These are phyloP conservation scores for Lonchura striata DNA, from an alignment of 2,113 vertebrate genomes.

Conservation along the genomic window DNA sequence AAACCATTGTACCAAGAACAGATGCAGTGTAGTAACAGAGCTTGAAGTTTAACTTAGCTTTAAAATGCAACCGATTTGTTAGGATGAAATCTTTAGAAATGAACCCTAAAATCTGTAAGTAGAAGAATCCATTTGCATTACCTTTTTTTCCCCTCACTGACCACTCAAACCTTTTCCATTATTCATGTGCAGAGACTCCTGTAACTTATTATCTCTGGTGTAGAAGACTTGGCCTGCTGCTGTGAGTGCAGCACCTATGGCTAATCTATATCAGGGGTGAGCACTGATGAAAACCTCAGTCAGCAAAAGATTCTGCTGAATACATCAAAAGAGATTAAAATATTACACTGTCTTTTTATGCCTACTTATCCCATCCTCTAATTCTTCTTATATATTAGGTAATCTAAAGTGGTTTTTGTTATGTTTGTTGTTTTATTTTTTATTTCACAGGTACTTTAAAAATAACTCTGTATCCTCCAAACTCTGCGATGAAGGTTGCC, in stretches of 20 bases:
- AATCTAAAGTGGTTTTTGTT: background rate
- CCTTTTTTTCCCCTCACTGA: background rate
- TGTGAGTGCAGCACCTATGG: background rate
- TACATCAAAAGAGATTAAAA: background rate
- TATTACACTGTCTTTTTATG: background rate
- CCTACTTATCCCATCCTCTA: background rate
- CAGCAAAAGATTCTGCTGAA: background rate
- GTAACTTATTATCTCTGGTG: background rate
- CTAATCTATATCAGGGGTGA: background rate
- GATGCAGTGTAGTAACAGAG: slow-evolving; percentile 2
- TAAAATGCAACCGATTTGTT: slow-evolving; percentile 53
- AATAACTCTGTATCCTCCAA: background rate
- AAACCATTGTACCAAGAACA: slow-evolving; percentile 38
- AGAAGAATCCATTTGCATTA: background rate
- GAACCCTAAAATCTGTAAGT: background rate
- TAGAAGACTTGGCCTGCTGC: background rate
- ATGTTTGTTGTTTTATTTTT: too few relatives aligned
- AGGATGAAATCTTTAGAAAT: slow-evolving; percentile 48
- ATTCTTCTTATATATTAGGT: background rate
- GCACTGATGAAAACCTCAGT: background rate
- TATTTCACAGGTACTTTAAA: background rate
- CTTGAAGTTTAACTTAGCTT: slow-evolving; percentile 48
- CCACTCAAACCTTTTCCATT: slow-evolving; percentile 1
- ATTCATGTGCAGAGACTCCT: background rate
- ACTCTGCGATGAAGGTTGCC: background rate